Evolutionary conservation across 2,888 invertebrate species (phyloP).

Genomic region (Euproctis similis): DNA sequence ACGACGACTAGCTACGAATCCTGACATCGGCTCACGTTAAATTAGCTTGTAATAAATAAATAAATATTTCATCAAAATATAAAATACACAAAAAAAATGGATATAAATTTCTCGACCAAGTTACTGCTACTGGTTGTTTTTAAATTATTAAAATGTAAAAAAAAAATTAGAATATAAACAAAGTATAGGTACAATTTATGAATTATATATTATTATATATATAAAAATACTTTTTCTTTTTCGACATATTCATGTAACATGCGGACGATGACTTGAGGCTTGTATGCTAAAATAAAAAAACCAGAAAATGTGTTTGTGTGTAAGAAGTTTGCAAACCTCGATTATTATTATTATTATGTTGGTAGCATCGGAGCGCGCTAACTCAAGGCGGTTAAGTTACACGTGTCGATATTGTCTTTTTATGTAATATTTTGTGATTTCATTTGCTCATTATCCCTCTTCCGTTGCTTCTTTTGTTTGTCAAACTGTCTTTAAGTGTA

Average conservation of each 20-base stretch:
- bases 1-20: constrained; percentile 76
- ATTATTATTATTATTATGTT: constrained; percentile 22
- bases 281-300: constrained; percentile 42
- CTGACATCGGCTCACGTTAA: constrained; percentile 77
- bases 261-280: constrained; percentile 55
- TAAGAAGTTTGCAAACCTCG: constrained; percentile 29
- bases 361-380: constrained; percentile 26
- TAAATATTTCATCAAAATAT: constrained; percentile 76
- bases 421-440: constrained; percentile 59
- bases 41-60: too few species aligned
- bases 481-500: constrained; percentile 66
- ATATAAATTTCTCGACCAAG: constrained; percentile 75
- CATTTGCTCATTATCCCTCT: constrained; percentile 68
- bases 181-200: constrained; percentile 76
- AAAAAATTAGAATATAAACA: constrained; percentile 75
- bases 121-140: constrained; percentile 76
- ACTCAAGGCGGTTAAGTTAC: constrained; percentile 45
- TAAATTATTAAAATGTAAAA: constrained; percentile 77
- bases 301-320: too few species aligned
- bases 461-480: constrained; percentile 69
- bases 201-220: too few species aligned
- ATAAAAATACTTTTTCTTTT: constrained; percentile 75
- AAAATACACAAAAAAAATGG: constrained; percentile 76
- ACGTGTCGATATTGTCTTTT: constrained; percentile 52
- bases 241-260: constrained; percentile 68